phyloP scores from a whole-genome alignment of 2,888 invertebrate genomes.

The Lasius platythorax region DNA sequence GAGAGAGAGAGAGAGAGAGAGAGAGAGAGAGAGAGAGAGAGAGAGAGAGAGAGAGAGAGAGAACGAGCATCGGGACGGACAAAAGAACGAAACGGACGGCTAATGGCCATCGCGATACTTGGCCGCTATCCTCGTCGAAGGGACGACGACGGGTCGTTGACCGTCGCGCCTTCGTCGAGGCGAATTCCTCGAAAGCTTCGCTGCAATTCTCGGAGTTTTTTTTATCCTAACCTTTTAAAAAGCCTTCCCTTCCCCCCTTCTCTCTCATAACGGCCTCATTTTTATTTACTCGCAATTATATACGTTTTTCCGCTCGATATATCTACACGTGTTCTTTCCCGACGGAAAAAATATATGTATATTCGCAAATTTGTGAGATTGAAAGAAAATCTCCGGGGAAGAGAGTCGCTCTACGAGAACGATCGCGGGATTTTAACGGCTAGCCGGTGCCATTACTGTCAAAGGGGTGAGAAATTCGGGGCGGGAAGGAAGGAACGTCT shows the following conservation, averaged over 20 bases:
- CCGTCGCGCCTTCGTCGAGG: slow-evolving; percentile 24
- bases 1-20: not conserved
- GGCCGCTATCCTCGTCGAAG: slow-evolving; percentile 38
- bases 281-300: not conserved
- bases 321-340: not conserved
- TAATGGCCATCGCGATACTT: slow-evolving; percentile 47
- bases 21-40: not conserved
- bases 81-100: slow-evolving; percentile 36
- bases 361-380: not conserved
- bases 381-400: not conserved
- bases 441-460: not conserved
- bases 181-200: not conserved
- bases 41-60: not conserved
- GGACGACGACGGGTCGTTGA: slow-evolving; percentile 50
- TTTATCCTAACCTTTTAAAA: not conserved
- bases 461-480: not conserved
- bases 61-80: slow-evolving; percentile 24
- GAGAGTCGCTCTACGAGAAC: not conserved
- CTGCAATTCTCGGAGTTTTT: not conserved
- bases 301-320: too few relatives aligned
- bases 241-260: not conserved
- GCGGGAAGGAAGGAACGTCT: not conserved
- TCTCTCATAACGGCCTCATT: not conserved
- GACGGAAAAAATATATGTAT: not conserved
- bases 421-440: not conserved